Evolutionary conservation across 2,888 invertebrate species (phyloP).

Genomic region (Chrysopilus asiliformis): DNA sequence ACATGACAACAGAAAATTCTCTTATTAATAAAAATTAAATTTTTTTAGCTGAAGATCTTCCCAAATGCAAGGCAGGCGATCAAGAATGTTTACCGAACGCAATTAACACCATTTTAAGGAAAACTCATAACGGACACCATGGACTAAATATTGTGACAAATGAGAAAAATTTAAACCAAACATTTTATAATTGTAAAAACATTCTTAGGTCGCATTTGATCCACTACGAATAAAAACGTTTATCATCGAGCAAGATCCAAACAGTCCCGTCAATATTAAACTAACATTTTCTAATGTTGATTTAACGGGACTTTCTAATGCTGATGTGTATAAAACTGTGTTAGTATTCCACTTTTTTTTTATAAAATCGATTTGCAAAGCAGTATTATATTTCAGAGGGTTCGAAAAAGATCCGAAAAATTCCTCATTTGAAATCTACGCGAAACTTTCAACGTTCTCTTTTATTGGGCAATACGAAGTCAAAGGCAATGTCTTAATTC

Average conservation of each 20-base stretch:
- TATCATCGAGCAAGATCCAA: conserved; percentile 21
- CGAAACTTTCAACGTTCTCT: conserved; percentile 19
- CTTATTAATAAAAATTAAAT: background rate
- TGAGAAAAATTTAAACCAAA: too few species aligned
- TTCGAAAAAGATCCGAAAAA: conserved; percentile 17
- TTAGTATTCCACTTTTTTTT: conserved; percentile 15
- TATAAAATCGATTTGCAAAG: background rate
- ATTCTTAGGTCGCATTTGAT: conserved; percentile 25
- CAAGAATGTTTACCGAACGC: conserved; percentile 10
- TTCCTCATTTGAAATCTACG: conserved; percentile 18
- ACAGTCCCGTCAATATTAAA: conserved; percentile 29
- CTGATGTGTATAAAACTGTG: conserved; percentile 17
- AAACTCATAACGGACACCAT: conserved; percentile 20
- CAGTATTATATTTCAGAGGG: conserved; percentile 17
- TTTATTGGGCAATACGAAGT: conserved; percentile 25
- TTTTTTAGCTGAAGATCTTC: conserved; percentile 12
- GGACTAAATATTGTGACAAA: conserved; percentile 24
- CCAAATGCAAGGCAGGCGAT: conserved; percentile 13
- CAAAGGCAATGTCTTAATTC: conserved; percentile 24
- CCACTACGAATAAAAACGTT: conserved; percentile 27
- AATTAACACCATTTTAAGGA: conserved; percentile 6
- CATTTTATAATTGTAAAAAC: too few species aligned
- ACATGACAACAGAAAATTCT: too few species aligned
- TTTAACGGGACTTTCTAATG: conserved; percentile 21
- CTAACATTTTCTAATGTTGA: conserved; percentile 25